phyloP scores from a whole-genome alignment of 2,797 vertebrate genomes.

The Coilia nasus region DNA sequence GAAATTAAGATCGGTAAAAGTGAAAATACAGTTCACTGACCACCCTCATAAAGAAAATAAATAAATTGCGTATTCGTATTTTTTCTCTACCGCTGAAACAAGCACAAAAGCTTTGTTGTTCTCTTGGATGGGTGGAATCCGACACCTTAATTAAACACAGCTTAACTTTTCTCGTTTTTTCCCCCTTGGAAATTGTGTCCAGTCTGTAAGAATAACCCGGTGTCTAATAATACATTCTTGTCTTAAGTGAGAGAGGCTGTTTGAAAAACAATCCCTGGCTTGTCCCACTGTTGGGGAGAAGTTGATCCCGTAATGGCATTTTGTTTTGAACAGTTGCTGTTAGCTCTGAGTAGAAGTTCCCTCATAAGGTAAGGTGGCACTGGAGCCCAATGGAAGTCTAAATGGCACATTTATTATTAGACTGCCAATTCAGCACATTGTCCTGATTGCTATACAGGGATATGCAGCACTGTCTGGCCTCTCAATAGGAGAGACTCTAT shows the following conservation, averaged over 20 bases:
- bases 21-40: not conserved
- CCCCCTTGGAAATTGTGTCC: slow-evolving; percentile 62
- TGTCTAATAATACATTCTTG: slow-evolving; percentile 81
- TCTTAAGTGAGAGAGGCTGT: slow-evolving; percentile 78
- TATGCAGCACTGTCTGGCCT: slow-evolving; percentile 79
- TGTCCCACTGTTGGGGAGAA: slow-evolving; percentile 77
- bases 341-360: slow-evolving; percentile 82
- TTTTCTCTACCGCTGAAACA: slow-evolving; percentile 37
- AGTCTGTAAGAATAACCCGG: slow-evolving; percentile 72
- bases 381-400: slow-evolving; percentile 88
- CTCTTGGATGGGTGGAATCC: slow-evolving; percentile 50
- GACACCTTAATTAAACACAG: slow-evolving; percentile 63
- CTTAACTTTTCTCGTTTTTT: slow-evolving; percentile 61
- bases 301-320: slow-evolving; percentile 88
- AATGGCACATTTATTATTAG: slow-evolving; percentile 99
- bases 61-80: slow-evolving; percentile 3
- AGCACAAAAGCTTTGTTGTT: slow-evolving; percentile 54
- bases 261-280: slow-evolving; percentile 82
- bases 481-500: slow-evolving; percentile 75
- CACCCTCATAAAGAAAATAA: not conserved
- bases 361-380: slow-evolving; percentile 99
- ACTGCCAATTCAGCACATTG: slow-evolving; percentile 99
- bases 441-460: slow-evolving; percentile 89
- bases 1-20: not conserved
- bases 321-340: slow-evolving; percentile 94